Conservation (phyloP, 2,113 vertebrate genomes). For the Bungarus multicinctus region DNA sequence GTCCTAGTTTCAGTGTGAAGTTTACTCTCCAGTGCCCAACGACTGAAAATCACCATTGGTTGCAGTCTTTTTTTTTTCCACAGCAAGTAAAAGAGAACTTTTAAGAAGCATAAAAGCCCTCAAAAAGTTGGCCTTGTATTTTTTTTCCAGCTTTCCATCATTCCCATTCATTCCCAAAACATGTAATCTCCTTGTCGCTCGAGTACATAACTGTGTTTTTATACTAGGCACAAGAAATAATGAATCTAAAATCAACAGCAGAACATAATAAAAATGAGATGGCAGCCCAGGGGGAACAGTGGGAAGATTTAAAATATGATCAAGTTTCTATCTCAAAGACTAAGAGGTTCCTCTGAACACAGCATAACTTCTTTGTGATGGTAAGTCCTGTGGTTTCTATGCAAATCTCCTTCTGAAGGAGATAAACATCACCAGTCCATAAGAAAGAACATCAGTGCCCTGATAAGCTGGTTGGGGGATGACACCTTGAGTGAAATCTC, state of each 20-base stretch:
- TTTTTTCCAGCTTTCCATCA: conserved; percentile 20
- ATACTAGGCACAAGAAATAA: not conserved
- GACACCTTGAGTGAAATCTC: not conserved
- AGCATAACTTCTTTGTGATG: not conserved
- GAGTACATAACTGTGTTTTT: not conserved
- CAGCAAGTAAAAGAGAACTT: not conserved
- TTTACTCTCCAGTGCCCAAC: conserved; percentile 51
- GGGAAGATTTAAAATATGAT: not conserved
- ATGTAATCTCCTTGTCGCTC: not conserved
- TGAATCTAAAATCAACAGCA: not conserved
- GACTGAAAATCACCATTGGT: conserved; percentile 56
- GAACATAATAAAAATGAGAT: not conserved
- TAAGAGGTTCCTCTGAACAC: not conserved
- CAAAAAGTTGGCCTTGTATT: conserved; percentile 45
- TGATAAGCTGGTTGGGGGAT: not conserved
- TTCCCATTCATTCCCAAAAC: not conserved
- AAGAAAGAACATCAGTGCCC: not conserved
- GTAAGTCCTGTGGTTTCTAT: not conserved
- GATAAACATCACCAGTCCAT: not conserved
- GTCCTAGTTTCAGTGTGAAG: conserved; percentile 85
- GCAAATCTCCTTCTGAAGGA: not conserved
- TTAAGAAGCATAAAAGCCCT: conserved; percentile 6
- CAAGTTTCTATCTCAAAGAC: not conserved
- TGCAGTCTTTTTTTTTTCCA: conserved; percentile 47
- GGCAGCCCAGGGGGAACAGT: not conserved